These are phyloP conservation scores for Tinea semifulvella DNA, from an alignment of 2,888 invertebrate species.

Conservation along the genomic window DNA sequence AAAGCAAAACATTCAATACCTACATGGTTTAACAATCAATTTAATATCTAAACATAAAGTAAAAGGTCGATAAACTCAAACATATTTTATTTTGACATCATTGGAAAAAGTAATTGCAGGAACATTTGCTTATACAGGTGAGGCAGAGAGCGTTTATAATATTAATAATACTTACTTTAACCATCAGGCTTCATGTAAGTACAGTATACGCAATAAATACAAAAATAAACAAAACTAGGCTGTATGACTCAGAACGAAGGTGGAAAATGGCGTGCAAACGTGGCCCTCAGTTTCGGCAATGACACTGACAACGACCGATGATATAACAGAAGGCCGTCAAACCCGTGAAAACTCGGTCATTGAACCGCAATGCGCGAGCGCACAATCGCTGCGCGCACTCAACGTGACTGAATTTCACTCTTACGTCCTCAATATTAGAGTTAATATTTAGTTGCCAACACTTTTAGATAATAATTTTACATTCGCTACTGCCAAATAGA, in stretches of 20 bases:
- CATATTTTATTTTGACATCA: neutral
- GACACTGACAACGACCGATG: slow-evolving; percentile 65
- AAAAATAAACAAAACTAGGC: slow-evolving; percentile 31
- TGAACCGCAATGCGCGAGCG: slow-evolving; percentile 49
- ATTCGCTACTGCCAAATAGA: slow-evolving; percentile 8
- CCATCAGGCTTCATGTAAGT: neutral
- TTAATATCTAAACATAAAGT: neutral
- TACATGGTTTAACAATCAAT: no score
- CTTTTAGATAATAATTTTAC: neutral
- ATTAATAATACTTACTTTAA: slow-evolving; percentile 6
- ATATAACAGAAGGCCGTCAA: slow-evolving; percentile 67
- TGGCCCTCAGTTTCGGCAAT: slow-evolving; percentile 56
- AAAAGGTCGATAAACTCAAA: neutral
- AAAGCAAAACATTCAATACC: no score
- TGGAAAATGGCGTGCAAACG: slow-evolving; percentile 39
- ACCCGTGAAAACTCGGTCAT: slow-evolving; percentile 67
- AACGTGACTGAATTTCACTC: slow-evolving; percentile 42
- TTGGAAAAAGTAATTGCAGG: neutral
- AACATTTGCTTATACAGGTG: slow-evolving; percentile 12
- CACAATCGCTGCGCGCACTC: slow-evolving; percentile 9
- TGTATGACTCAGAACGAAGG: slow-evolving; percentile 34
- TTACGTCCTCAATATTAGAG: slow-evolving; percentile 42
- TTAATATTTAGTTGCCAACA: neutral
- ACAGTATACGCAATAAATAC: neutral
- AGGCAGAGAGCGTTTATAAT: slow-evolving; percentile 8